Evolutionary conservation across 2,888 invertebrate species (phyloP), one percentile per base, ranked within the genome.

Genomic region (Phaedon cochleariae): DNA sequence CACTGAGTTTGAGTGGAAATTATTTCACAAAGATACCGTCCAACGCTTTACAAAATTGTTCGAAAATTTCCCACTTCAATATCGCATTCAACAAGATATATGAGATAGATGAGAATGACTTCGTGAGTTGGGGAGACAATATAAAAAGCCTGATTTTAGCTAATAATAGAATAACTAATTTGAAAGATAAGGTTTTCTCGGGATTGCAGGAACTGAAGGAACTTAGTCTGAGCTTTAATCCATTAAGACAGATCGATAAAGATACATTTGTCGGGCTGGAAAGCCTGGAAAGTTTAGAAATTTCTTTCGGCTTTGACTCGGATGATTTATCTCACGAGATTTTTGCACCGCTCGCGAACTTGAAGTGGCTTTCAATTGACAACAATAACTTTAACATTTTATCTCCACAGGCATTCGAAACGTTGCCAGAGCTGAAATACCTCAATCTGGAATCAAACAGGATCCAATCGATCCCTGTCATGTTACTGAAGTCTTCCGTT

Each of bases 141-240:
- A 85, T 96, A 59, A 91, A 91, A 79, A 95, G 94, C 73, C 87
- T 96, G 67, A 87, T 95, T 74, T 85, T 96, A 75, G 88, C 92
- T 69, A 95, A 95, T 84, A 96, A 96, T 82, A 89, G 92, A 81
- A 90, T 96, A 73, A 91, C 92, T 37, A 90, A 88, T 81, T 85
- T 91, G 74, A 89, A 89, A 79, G 86, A 89, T 71, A 89, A 89
- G 76, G 88, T 92, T 71, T 93, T 95, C 82, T 87, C 88, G 64
- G 90, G 90, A 41, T 87, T 92, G 59, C 89, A 89, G 70, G 89
- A 92, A 73, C 87, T 97, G 73, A 92, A 92, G 78, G 96, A 96
- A 84, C 88, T 97, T 71, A 94, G 94, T 84, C 85, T 97, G 73
- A 96, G 96, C 80, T 95, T 96, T 84, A 97, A 97, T 84, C 92